Evolutionary conservation across 2,888 invertebrate species (phyloP), one percentile per base, ranked within the genome.

Genomic region (Oxystoma pomonae): DNA sequence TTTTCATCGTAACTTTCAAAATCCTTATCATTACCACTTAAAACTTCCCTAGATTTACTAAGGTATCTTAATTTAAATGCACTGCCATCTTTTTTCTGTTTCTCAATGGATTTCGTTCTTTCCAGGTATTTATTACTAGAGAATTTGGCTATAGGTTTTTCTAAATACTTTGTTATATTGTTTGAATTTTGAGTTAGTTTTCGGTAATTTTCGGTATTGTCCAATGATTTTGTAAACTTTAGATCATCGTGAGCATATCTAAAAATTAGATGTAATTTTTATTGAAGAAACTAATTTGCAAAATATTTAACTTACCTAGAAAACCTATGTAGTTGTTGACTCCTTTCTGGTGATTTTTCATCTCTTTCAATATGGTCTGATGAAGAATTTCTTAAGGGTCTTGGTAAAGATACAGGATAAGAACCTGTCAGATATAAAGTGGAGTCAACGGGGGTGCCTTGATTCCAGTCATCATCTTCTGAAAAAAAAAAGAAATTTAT

Each of bases 381-480:
- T 3, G 35, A 35, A 35, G 35, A 35, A 63, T 63, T 66, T 58
- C 65, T 74, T 66, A 77, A 76, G 68, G 72, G 79, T 72, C 76
- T 75, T 51, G 75, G 77, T 65, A 74, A 69, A 64, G 74, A 76
- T 59, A 76, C 74, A 65, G 72, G 78, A 72, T 84, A 82, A 83
- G 82, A 68, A 17, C 62, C 69, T 71, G 85, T 84, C 78, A 88
- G 81, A 75, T 88, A 88, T 58, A 83, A 73, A 1, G 82, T 78
- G 35, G 81, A 81, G 65, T 83, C 83, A 9, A 85, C 84, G 17
- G 85, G 84, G 69, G 87, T 86, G 67, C 85, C 85, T 35, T 35
- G 35, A 57, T 85, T 87, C 90, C 90, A 90, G 75, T 91, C 90
- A 73, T 91, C 90, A 80, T 91, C 90, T 80, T 90, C 90, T 91